Evolutionary conservation across 2,113 vertebrate species (phyloP), one percentile per base, ranked within the genome.

Genomic region (Gymnobelideus leadbeateri): DNA sequence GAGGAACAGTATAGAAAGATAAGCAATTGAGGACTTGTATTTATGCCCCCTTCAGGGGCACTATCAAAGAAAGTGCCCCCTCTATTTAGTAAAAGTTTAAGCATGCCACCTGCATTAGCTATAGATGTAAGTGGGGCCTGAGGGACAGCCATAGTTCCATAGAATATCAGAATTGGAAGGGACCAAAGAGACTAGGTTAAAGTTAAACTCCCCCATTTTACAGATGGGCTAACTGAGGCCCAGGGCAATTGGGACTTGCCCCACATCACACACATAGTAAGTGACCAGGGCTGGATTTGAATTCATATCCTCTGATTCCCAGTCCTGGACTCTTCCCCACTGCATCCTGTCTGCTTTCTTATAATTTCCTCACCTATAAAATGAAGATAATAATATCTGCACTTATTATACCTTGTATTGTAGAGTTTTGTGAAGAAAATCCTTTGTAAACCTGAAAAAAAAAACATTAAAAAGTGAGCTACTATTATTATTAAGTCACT

Each of bases 1-100:
- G 95, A 97, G 52, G 54, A 96, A 97, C 53, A 96, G 95, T 97
- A 55, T 92, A 95, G 90, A 94, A 96, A 95, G 68, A 61, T 5
- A 84, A 91, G 37, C 68, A 43, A 21, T 50, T 95, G 57, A 96
- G 7, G 2, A 57, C 92, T 93, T 96, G 92, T 93, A 68, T 91
- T 89, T 89, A 54, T 91, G 51, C 19, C 90, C 89, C 46, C 49
- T 90, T 92, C 91, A 54, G 93, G 96, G 37, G 46, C 52, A 77
- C 47, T 93, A n/a, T 92, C 55, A 90, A 10, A 50, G 53, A 91
- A 50, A 95, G 12, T 94, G 43, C 7, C 43, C 68, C 68, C 68
- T 84, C 68, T 84, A n/a, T 95, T 96, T 93, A 95, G 96, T 50
- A 94, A 89, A 91, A 93, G 95, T 94, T 96, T 94, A n/a, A 21